phyloP scores from a whole-genome alignment of 2,797 vertebrate genomes.

The Menidia menidia region DNA sequence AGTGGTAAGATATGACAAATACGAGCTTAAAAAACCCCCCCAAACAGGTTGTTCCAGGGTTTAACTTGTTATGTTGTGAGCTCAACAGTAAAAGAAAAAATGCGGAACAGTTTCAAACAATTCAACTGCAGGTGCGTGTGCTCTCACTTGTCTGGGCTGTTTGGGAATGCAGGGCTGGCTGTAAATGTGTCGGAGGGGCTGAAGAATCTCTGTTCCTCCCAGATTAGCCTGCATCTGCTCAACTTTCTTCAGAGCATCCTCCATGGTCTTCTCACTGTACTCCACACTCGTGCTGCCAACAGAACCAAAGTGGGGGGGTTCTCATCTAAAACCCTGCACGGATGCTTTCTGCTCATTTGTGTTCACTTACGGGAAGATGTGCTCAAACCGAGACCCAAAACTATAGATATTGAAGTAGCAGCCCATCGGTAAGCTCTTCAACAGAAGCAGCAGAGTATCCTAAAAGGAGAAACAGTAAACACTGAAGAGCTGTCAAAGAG shows the following conservation, averaged over 20 bases:
- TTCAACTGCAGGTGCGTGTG: background rate
- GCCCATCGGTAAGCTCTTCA: slow-evolving; percentile 91
- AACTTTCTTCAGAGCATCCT: slow-evolving; percentile 76
- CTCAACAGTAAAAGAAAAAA: too few relatives aligned
- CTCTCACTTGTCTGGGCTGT: slow-evolving; percentile 71
- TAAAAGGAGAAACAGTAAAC: slow-evolving; percentile 48
- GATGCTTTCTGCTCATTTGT: background rate
- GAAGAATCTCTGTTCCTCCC: slow-evolving; percentile 69
- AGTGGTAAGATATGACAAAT: background rate
- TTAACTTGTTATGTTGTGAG: background rate
- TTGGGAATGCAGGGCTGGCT: slow-evolving; percentile 59
- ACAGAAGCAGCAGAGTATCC: slow-evolving; percentile 88
- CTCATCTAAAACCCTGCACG: background rate
- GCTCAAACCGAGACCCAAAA: slow-evolving; percentile 83
- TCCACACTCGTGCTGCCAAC: slow-evolving; percentile 73
- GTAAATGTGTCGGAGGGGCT: slow-evolving; percentile 58
- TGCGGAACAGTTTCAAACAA: too few relatives aligned
- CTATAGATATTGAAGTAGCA: slow-evolving; percentile 91
- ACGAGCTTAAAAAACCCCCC: background rate
- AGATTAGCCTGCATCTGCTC: slow-evolving; percentile 48
- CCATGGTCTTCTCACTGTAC: slow-evolving; percentile 82
- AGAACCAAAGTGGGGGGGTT: background rate
- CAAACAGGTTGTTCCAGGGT: background rate
- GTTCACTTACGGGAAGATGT: slow-evolving; percentile 79
- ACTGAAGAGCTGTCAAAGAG: background rate